A percentile compares a stretch with the other conserved stretches of the same genome.
Conservation (phyloP, 2,888 invertebrate genomes). For the Dioctria linearis region DNA sequence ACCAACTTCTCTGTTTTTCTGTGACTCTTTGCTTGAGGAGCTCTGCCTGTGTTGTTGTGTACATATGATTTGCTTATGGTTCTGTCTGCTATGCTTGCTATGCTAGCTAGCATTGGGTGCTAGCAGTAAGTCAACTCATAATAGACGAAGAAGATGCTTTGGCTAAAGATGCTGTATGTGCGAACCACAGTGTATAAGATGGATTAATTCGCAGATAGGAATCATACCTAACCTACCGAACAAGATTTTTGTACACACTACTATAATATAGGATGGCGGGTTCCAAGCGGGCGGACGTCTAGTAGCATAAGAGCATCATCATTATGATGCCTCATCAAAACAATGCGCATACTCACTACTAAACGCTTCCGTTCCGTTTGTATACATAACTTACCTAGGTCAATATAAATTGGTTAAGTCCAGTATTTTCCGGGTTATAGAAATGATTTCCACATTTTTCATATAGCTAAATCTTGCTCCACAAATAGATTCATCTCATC, state of each 20-base stretch:
- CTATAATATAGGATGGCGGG: no score
- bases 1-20: no score
- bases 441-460: not conserved
- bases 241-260: no score
- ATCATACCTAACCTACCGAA: no score
- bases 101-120: not conserved
- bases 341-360: constrained; percentile 22
- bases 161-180: not conserved
- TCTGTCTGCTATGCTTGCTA: no score
- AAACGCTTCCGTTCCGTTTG: not conserved
- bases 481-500: no score
- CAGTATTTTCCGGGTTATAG: constrained; percentile 6
- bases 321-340: not conserved
- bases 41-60: no score
- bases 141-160: constrained; percentile 6
- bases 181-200: no score
- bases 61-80: no score
- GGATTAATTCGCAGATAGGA: no score
- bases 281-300: not conserved
- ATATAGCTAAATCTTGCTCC: no score
- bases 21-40: no score
- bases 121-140: constrained; percentile 22
- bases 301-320: constrained; percentile 14
- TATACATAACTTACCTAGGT: constrained; percentile 44
- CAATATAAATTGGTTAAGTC: not conserved